These are phyloP conservation scores for Phengaris alcon DNA, from an alignment of 2,888 invertebrate species.

Conservation along the genomic window DNA sequence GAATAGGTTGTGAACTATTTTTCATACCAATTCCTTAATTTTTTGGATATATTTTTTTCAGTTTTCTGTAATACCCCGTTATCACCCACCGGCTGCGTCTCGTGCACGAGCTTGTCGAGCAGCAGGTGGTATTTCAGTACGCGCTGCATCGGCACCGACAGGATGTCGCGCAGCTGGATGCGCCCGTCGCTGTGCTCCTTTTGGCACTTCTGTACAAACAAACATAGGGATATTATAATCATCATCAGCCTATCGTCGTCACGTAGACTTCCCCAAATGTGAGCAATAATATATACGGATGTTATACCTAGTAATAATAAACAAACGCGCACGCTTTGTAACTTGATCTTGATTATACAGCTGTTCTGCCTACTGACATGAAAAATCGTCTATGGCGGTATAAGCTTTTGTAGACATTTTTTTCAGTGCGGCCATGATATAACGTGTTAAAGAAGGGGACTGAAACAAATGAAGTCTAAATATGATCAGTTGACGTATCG, in stretches of 20 bases:
- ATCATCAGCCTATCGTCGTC: not conserved
- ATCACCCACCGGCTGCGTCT: slow-evolving; percentile 86
- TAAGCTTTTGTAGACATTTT: too few relatives aligned
- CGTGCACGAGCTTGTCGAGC: slow-evolving; percentile 91
- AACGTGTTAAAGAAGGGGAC: too few relatives aligned
- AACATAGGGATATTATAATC: not conserved
- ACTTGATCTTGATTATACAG: not conserved
- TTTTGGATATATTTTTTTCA: too few relatives aligned
- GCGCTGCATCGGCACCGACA: slow-evolving; percentile 99
- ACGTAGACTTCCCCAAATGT: not conserved
- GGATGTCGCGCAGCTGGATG: slow-evolving; percentile 95
- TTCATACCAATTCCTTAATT: too few relatives aligned
- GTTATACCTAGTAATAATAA: not conserved
- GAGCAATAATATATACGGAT: not conserved
- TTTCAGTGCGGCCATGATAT: too few relatives aligned
- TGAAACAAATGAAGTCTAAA: too few relatives aligned
- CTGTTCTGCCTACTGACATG: not conserved
- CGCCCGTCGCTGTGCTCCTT: slow-evolving; percentile 95
- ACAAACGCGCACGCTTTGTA: not conserved
- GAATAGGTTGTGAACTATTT: too few relatives aligned
- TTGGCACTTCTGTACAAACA: slow-evolving; percentile 87
- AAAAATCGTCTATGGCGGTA: not conserved
- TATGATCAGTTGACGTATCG: too few relatives aligned
- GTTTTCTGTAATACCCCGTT: too few relatives aligned
- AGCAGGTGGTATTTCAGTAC: slow-evolving; percentile 98